Evolutionary conservation across 2,113 vertebrate species (phyloP).

Genomic region (Ifrita kowaldi): DNA sequence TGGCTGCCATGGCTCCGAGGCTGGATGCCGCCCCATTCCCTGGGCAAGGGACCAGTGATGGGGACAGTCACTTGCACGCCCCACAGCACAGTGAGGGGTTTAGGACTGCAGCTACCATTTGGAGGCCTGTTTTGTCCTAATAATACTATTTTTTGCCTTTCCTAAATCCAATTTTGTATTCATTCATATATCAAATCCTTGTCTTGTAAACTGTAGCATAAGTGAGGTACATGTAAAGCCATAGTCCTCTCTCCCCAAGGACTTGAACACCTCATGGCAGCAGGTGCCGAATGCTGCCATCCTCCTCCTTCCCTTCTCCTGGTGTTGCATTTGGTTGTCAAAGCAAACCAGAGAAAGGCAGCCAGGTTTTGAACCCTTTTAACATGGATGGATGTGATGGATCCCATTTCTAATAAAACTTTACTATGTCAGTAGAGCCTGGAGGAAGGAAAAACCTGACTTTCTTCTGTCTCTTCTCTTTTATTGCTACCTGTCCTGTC

Average conservation of each 20-base stretch:
- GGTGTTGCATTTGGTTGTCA: background rate
- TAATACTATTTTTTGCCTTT: background rate
- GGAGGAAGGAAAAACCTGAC: background rate
- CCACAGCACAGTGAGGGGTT: rapidly evolving
- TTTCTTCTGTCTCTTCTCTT: background rate
- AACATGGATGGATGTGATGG: background rate
- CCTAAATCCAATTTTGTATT: background rate
- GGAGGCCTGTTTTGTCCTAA: background rate
- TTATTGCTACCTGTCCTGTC: background rate
- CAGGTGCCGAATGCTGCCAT: background rate
- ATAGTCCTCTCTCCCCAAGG: background rate
- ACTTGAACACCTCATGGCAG: background rate
- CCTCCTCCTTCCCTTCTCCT: background rate
- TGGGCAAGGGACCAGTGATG: background rate
- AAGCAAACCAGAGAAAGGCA: background rate
- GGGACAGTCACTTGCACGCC: rapidly evolving
- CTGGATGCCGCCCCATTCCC: rapidly evolving
- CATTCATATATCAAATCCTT: background rate
- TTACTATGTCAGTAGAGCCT: background rate
- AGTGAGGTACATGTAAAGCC: background rate
- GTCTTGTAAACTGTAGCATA: background rate
- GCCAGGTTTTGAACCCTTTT: background rate
- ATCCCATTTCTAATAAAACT: background rate
- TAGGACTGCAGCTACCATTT: background rate
- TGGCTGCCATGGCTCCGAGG: rapidly evolving